Percentiles rank a stretch among this genome's conserved stretches.
Evolutionary conservation across 2,113 vertebrate species (phyloP).

Genomic region (Rutilus rutilus): DNA sequence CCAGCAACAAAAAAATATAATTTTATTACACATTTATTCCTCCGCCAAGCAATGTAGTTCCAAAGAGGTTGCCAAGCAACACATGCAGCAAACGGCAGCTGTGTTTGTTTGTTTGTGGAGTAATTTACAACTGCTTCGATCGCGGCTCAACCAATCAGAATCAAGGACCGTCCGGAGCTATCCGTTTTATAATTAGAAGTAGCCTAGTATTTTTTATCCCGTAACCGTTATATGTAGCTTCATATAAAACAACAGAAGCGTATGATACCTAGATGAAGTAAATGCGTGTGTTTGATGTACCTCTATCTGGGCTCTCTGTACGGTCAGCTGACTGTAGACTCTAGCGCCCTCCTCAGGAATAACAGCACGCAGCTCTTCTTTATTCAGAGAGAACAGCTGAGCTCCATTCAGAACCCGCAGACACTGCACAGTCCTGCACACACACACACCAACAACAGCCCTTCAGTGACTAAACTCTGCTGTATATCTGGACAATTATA

Average conservation of each 20-base stretch:
- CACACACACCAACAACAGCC: conserved; percentile 13
- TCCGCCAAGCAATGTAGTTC: too few relatives aligned
- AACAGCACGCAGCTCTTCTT: conserved; percentile 79
- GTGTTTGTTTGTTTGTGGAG: too few relatives aligned
- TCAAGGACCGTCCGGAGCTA: too few relatives aligned
- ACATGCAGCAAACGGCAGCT: too few relatives aligned
- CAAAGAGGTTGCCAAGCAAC: too few relatives aligned
- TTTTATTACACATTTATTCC: too few relatives aligned
- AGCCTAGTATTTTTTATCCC: not conserved
- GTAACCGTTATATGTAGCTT: not conserved
- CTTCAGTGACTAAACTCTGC: not conserved
- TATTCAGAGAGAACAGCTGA: conserved; percentile 82
- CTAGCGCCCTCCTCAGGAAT: conserved; percentile 80
- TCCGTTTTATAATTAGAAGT: not conserved
- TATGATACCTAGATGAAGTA: not conserved
- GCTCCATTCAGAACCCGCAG: conserved; percentile 78
- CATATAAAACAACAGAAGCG: not conserved
- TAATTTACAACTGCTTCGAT: too few relatives aligned
- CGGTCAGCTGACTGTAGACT: conserved; percentile 87
- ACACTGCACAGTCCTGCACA: conserved; percentile 74
- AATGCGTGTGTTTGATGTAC: conserved; percentile 56
- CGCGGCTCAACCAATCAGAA: too few relatives aligned
- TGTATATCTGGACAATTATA: not conserved
- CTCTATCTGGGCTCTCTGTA: conserved; percentile 85
- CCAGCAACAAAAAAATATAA: too few relatives aligned